Percentiles rank a stretch among this genome's conserved stretches.
phyloP scores from a whole-genome alignment of 2,113 vertebrate genomes.

The Amia ocellicauda region DNA sequence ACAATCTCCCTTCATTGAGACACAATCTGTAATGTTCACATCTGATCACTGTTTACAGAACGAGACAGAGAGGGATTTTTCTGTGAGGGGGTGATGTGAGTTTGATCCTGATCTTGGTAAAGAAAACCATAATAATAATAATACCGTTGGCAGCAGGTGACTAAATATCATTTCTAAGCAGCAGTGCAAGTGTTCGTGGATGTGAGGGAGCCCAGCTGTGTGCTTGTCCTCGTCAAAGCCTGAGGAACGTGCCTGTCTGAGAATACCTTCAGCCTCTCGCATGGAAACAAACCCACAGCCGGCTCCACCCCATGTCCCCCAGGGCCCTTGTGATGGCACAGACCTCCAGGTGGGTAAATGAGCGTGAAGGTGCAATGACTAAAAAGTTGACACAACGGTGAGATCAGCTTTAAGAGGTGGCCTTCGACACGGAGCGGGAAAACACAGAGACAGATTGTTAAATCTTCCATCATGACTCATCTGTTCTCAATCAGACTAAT shows the following conservation, averaged over 20 bases:
- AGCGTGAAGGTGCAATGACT: too few relatives aligned
- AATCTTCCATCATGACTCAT: too few relatives aligned
- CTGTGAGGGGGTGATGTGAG: not conserved
- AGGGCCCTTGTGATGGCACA: not conserved
- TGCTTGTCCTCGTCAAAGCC: not conserved
- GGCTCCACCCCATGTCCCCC: not conserved
- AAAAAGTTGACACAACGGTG: too few relatives aligned
- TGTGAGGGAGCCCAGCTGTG: not conserved
- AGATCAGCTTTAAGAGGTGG: too few relatives aligned
- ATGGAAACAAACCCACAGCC: not conserved
- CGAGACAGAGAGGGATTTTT: not conserved
- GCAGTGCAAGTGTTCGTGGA: not conserved
- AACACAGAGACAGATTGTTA: too few relatives aligned
- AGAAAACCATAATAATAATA: constrained; percentile 1
- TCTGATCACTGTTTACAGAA: constrained; percentile 22
- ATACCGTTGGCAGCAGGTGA: constrained; percentile 12
- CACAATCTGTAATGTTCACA: not conserved
- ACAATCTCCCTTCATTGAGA: not conserved
- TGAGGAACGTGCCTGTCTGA: not conserved
- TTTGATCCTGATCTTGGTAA: constrained; percentile 9
- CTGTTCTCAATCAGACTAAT: too few relatives aligned
- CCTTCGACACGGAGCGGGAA: too few relatives aligned
- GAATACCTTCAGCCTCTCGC: not conserved
- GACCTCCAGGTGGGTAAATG: not conserved
- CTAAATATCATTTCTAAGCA: constrained; percentile 15